These are phyloP conservation scores for Protophormia terraenovae DNA, from an alignment of 2,888 invertebrate genomes.

Conservation along the genomic window DNA sequence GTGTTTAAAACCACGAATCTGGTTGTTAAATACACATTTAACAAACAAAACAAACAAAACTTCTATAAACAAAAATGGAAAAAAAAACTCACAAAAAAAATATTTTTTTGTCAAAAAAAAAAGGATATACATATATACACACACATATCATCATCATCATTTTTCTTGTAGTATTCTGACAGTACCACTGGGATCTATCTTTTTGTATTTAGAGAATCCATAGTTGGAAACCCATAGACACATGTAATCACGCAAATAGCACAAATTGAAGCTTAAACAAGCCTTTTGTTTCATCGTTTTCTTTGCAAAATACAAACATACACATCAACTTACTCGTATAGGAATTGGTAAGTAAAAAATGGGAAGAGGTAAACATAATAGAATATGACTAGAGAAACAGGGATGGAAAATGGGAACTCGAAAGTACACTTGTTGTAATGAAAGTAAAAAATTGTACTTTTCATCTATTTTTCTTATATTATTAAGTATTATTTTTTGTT, in stretches of 20 bases:
- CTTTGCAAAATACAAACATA: constrained; percentile 11
- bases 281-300: constrained; percentile 61
- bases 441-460: neutral
- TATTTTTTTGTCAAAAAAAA: neutral
- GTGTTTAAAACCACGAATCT: constrained; percentile 58
- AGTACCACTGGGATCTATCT: constrained; percentile 51
- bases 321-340: too few relatives aligned
- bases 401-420: neutral
- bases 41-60: neutral
- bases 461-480: too few relatives aligned
- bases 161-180: constrained; percentile 15
- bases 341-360: neutral
- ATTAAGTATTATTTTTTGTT: too few relatives aligned
- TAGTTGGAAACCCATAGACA: constrained; percentile 54
- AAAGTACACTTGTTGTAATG: neutral
- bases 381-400: neutral
- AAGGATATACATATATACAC: neutral
- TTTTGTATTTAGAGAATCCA: constrained; percentile 38
- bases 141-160: neutral
- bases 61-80: neutral
- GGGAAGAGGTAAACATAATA: neutral
- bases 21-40: constrained; percentile 45
- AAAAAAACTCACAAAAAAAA: constrained; percentile 3
- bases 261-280: constrained; percentile 67
- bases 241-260: constrained; percentile 67